Evolutionary conservation across 1,140 invertebrate species (phyloP).

Genomic region (Leptopilina boulardi): DNA sequence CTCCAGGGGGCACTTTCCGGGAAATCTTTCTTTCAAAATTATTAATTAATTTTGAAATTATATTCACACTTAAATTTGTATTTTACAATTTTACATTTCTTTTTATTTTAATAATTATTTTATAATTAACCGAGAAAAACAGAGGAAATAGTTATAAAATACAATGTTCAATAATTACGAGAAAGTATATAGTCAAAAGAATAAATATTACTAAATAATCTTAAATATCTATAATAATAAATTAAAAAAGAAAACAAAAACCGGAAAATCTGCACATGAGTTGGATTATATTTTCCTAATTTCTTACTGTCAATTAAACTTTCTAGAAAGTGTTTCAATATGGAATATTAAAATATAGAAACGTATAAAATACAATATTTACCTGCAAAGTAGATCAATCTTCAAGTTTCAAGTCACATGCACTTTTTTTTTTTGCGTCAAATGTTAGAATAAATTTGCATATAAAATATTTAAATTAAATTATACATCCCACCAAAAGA

Average conservation of each 20-base stretch:
- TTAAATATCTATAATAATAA: background rate
- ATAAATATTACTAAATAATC: background rate
- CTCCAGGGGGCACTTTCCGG: too few relatives aligned
- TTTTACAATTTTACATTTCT: too few relatives aligned
- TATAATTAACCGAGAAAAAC: too few relatives aligned
- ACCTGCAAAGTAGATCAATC: background rate
- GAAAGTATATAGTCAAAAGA: too few relatives aligned
- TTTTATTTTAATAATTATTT: too few relatives aligned
- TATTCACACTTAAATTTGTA: too few relatives aligned
- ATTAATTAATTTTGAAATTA: too few relatives aligned
- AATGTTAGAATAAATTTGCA: background rate
- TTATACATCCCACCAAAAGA: background rate
- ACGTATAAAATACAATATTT: constrained; percentile 3
- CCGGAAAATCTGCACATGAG: background rate
- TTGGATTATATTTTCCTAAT: background rate
- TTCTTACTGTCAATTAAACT: background rate
- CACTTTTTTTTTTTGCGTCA: background rate
- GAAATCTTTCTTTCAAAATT: too few relatives aligned
- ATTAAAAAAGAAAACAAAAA: background rate
- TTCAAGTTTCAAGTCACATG: background rate
- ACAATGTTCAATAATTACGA: too few relatives aligned
- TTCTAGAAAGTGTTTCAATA: background rate
- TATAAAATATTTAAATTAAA: background rate
- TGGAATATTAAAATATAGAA: background rate
- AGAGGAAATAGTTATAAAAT: too few relatives aligned